These are phyloP conservation scores for Volucella zonaria DNA, from an alignment of 2,888 invertebrate species.

Conservation along the genomic window DNA sequence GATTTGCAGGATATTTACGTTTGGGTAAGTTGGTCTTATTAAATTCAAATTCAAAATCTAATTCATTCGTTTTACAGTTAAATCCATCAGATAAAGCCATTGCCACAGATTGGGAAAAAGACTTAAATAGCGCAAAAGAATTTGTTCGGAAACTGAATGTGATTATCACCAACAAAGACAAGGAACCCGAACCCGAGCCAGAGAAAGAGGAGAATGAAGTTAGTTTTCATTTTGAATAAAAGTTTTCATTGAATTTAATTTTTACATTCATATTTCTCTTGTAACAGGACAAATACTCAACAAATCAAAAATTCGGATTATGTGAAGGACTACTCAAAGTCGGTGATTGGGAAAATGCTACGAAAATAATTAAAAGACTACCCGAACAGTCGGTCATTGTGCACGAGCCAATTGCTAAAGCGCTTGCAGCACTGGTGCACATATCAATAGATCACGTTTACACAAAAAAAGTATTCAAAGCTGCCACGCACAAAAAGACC, in stretches of 20 bases:
- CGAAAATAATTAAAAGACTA: conserved; percentile 89
- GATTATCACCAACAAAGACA: conserved; percentile 91
- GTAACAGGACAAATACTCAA: conserved; percentile 79
- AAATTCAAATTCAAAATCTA: neutral
- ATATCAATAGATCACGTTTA: conserved; percentile 94
- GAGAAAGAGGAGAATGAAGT: conserved; percentile 88
- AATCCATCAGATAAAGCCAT: conserved; percentile 93
- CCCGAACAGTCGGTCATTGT: conserved; percentile 92
- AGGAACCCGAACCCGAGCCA: conserved; percentile 88
- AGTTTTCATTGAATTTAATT: neutral
- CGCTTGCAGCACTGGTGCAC: conserved; percentile 91
- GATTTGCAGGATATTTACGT: conserved; percentile 93
- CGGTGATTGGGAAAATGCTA: conserved; percentile 95
- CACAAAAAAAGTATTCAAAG: conserved; percentile 87
- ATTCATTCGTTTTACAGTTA: conserved; percentile 84
- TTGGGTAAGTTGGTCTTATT: conserved; percentile 87
- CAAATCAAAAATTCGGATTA: conserved; percentile 96
- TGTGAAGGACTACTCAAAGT: conserved; percentile 93
- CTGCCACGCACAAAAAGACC: conserved; percentile 88
- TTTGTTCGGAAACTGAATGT: conserved; percentile 93
- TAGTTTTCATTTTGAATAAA: conserved; percentile 56
- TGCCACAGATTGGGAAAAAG: conserved; percentile 91
- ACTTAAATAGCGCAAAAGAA: conserved; percentile 91
- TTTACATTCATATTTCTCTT: neutral
- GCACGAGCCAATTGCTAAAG: conserved; percentile 89